Conservation (phyloP, 2,113 vertebrate species). For the Okapia johnstoni region DNA sequence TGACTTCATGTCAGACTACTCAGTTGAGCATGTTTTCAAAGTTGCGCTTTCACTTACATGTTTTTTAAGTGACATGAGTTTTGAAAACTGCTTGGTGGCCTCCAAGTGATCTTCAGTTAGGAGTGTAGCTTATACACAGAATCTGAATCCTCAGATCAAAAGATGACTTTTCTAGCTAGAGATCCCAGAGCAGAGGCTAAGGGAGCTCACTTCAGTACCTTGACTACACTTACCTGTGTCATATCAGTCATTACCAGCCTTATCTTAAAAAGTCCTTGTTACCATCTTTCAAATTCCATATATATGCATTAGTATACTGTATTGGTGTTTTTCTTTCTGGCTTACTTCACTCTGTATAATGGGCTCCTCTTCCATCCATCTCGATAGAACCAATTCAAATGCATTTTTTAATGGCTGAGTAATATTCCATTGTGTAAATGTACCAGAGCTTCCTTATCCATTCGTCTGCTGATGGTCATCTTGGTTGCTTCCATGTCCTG, state of each 20-base stretch:
- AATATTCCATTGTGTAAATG: too few species aligned
- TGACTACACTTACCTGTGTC: background rate
- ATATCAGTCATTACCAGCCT: background rate
- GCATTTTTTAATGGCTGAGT: too few species aligned
- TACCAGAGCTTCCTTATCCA: too few species aligned
- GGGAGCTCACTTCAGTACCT: background rate
- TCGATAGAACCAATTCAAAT: too few species aligned
- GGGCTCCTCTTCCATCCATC: too few species aligned
- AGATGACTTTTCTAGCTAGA: background rate
- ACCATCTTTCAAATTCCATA: too few species aligned
- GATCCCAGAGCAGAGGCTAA: background rate
- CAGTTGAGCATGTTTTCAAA: background rate
- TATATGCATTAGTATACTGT: too few species aligned
- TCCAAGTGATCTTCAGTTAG: background rate
- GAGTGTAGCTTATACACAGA: background rate
- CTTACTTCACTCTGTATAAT: too few species aligned
- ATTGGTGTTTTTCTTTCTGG: too few species aligned
- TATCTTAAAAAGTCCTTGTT: background rate
- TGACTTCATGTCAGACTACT: background rate
- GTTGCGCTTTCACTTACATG: fast-evolving
- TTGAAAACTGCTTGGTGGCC: background rate
- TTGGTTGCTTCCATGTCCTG: too few species aligned
- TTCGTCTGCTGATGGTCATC: too few species aligned
- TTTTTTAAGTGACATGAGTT: background rate
- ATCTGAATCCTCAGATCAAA: background rate